Percentiles rank a stretch among this genome's conserved stretches.
These are phyloP conservation scores for Holothuria scabra DNA, from an alignment of 53 echinoderm and acorn worm genomes.

Conservation along the genomic window DNA sequence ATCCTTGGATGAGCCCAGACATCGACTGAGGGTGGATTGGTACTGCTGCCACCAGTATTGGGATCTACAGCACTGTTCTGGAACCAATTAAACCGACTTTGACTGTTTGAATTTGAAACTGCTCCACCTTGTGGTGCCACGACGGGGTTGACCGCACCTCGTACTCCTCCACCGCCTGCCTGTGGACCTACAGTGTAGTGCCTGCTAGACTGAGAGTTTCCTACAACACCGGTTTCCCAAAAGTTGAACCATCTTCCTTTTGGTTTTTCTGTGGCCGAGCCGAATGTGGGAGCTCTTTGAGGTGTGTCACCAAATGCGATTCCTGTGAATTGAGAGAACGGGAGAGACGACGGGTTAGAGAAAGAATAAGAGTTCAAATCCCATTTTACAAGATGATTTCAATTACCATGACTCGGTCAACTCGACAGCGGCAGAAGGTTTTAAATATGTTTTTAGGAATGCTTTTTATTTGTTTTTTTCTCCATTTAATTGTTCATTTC, in stretches of 20 bases:
- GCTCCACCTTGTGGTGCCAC: neutral
- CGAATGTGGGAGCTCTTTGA: no score
- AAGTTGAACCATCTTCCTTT: constrained; percentile 45
- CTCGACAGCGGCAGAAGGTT: no score
- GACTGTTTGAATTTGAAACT: neutral
- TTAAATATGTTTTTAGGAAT: no score
- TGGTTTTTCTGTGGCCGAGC: constrained; percentile 1
- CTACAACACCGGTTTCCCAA: neutral
- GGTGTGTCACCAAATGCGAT: no score
- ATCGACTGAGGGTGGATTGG: neutral
- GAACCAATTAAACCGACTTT: constrained; percentile 21
- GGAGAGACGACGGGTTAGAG: no score
- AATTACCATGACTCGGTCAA: no score
- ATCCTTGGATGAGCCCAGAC: constrained; percentile 15
- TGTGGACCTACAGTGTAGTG: constrained; percentile 4
- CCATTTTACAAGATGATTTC: no score
- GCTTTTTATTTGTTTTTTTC: no score
- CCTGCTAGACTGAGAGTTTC: constrained; percentile 8
- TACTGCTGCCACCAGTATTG: constrained; percentile 7
- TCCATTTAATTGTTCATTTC: no score
- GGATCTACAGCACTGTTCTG: constrained; percentile 44
- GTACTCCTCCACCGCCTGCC: neutral
- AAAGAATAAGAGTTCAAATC: neutral
- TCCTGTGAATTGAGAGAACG: no score
- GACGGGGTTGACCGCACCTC: neutral